Conservation (phyloP, 2,888 invertebrate genomes). For the Nymphalis urticae region DNA sequence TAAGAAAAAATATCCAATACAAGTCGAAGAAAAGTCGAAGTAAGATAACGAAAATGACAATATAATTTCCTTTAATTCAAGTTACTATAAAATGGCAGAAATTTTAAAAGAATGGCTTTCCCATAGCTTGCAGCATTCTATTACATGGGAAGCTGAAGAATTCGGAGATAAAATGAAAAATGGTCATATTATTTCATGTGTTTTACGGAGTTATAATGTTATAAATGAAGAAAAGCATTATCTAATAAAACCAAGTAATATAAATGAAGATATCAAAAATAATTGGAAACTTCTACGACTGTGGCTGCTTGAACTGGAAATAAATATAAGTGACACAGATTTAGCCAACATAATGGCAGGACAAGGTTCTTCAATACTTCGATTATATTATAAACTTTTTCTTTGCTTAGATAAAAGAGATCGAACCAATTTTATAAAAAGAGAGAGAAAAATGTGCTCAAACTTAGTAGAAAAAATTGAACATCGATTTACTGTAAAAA, state of each 20-base stretch:
- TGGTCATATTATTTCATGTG: conserved; percentile 79
- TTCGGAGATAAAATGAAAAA: conserved; percentile 82
- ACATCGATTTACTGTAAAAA: conserved; percentile 63
- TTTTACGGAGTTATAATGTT: conserved; percentile 82
- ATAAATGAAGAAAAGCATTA: conserved; percentile 80
- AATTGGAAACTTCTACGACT: conserved; percentile 77
- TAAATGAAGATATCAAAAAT: conserved; percentile 64
- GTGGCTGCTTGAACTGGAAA: conserved; percentile 79
- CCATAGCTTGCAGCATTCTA: conserved; percentile 76
- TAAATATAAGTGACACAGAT: conserved; percentile 68
- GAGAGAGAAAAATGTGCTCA: conserved; percentile 70
- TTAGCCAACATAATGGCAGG: conserved; percentile 74
- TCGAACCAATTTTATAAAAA: conserved; percentile 77
- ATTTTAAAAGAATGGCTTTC: conserved; percentile 83
- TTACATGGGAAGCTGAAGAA: conserved; percentile 77
- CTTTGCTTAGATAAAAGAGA: conserved; percentile 82
- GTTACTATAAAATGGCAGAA: conserved; percentile 72
- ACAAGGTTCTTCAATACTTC: conserved; percentile 74
- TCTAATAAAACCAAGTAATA: conserved; percentile 66
- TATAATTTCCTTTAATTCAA: not conserved
- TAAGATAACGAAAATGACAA: no score
- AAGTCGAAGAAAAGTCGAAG: no score
- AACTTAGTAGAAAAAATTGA: conserved; percentile 64
- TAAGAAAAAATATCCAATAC: no score
- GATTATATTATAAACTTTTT: conserved; percentile 83